Evolutionary conservation across 2,888 invertebrate genomes (phyloP).

Genomic region (Chironomus tentans): DNA sequence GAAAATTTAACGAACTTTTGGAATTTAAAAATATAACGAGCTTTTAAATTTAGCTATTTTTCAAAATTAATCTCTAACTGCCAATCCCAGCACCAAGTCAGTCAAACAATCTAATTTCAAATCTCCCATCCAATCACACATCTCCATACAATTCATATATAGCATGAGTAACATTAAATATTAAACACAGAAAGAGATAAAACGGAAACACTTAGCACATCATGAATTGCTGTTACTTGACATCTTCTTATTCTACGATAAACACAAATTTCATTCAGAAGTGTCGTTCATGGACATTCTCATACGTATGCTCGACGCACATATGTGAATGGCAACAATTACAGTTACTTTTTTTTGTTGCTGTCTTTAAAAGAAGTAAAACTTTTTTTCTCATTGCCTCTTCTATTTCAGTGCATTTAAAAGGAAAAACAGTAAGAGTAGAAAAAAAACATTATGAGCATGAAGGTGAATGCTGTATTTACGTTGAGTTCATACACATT

Average conservation of each 20-base stretch:
- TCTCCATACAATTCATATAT: too few relatives aligned
- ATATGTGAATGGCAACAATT: conserved; percentile 24
- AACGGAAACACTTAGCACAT: conserved; percentile 1
- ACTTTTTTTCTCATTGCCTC: too few relatives aligned
- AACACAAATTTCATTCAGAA: background rate
- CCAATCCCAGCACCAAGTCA: too few relatives aligned
- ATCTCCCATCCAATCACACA: too few relatives aligned
- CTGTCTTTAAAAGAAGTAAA: background rate
- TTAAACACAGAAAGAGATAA: background rate
- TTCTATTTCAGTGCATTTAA: too few relatives aligned
- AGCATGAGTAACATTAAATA: too few relatives aligned
- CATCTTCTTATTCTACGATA: background rate
- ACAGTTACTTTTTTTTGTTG: conserved; percentile 20
- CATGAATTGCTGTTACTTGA: background rate
- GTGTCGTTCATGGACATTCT: background rate
- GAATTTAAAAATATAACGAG: too few relatives aligned
- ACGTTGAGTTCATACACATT: background rate
- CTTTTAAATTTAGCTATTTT: too few relatives aligned
- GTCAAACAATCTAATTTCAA: too few relatives aligned
- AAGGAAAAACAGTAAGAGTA: background rate
- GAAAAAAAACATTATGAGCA: too few relatives aligned
- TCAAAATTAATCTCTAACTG: too few relatives aligned
- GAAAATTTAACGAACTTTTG: too few relatives aligned
- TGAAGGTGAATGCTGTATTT: background rate
- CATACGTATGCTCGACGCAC: background rate